Evolutionary conservation across 2,888 invertebrate species (phyloP).

Genomic region (Blera fallax): DNA sequence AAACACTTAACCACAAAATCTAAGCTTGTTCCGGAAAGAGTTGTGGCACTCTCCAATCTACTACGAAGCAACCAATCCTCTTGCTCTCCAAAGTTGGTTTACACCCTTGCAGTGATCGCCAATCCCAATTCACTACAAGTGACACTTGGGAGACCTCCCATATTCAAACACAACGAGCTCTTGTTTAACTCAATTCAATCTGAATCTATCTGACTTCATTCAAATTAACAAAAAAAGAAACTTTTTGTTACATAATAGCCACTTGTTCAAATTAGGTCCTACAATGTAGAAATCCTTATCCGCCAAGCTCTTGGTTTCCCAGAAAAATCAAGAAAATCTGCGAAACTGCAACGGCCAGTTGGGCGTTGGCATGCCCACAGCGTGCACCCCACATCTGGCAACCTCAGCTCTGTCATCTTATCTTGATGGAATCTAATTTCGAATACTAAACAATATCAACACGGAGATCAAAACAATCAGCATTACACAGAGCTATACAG

Average conservation of each 20-base stretch:
- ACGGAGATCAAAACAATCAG: constrained; percentile 53
- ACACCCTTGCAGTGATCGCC: too few species aligned
- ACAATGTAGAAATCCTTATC: constrained; percentile 28
- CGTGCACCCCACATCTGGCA: neutral
- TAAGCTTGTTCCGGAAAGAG: too few species aligned
- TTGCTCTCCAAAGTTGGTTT: too few species aligned
- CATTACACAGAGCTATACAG: constrained; percentile 4
- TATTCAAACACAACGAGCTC: too few species aligned
- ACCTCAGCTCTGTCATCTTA: constrained; percentile 8
- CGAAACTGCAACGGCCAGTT: constrained; percentile 31
- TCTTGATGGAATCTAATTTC: constrained; percentile 56
- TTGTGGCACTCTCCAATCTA: too few species aligned
- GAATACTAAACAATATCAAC: constrained; percentile 37
- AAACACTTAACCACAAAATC: too few species aligned
- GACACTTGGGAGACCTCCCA: too few species aligned
- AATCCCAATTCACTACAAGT: too few species aligned
- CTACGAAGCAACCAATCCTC: too few species aligned
- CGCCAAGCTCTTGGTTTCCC: neutral
- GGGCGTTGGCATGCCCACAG: constrained; percentile 37
- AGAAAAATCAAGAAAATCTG: neutral
- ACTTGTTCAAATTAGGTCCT: constrained; percentile 34
- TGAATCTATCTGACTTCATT: neutral
- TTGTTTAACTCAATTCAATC: too few species aligned
- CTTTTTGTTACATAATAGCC: constrained; percentile 1
- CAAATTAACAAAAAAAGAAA: neutral